phyloP scores from a whole-genome alignment of 2,888 invertebrate species.

The Camponotus fellah region DNA sequence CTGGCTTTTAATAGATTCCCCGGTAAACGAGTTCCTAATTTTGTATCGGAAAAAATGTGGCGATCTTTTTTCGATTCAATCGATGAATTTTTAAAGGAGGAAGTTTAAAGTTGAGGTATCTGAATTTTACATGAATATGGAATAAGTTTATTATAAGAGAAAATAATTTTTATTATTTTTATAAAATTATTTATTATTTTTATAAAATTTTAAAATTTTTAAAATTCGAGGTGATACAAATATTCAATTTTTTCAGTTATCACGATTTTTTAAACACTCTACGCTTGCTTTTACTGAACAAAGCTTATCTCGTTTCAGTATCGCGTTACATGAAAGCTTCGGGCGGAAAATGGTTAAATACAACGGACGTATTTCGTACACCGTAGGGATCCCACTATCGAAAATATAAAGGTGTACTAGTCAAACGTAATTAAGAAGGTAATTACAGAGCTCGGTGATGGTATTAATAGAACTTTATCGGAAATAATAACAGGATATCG shows the following conservation, averaged over 20 bases:
- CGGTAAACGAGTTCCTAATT: not conserved
- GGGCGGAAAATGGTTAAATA: not conserved
- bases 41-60: not conserved
- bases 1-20: constrained; percentile 19
- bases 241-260: not conserved
- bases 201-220: no score
- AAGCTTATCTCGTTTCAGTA: not conserved
- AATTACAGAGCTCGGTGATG: constrained; percentile 33
- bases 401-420: constrained; percentile 9
- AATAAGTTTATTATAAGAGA: not conserved
- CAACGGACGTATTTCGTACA: not conserved
- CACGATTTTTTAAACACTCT: not conserved
- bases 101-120: not conserved
- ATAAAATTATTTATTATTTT: not conserved
- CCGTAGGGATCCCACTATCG: not conserved
- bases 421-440: constrained; percentile 30
- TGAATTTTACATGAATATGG: not conserved
- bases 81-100: not conserved
- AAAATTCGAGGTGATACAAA: not conserved
- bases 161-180: not conserved
- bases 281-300: not conserved
- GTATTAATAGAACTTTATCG: constrained; percentile 39
- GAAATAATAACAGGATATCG: constrained; percentile 46
- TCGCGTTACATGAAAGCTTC: not conserved
- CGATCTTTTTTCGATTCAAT: not conserved